phyloP scores from a whole-genome alignment of 2,113 vertebrate genomes.

The Acanthisitta chloris region DNA sequence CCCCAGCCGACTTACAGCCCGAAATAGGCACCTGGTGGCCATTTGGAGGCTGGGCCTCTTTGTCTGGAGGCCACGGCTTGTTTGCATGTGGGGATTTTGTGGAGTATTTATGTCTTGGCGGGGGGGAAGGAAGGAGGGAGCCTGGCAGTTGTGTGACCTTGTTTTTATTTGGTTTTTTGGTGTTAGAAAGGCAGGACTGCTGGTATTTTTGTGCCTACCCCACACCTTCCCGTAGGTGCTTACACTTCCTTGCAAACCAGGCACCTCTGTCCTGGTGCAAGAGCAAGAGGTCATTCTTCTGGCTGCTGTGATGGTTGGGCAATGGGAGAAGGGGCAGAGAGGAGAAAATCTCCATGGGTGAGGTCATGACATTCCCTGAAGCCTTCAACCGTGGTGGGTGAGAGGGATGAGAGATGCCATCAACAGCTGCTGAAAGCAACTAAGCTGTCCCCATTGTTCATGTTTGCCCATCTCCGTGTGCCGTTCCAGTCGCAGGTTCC shows the following conservation, averaged over 20 bases:
- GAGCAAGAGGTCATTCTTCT: neutral
- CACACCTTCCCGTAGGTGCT: neutral
- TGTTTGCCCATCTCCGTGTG: neutral
- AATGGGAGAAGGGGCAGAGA: neutral
- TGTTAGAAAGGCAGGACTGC: neutral
- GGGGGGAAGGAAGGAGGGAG: neutral
- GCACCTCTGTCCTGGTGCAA: neutral
- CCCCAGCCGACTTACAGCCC: conserved; percentile 11
- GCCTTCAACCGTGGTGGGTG: rapidly evolving
- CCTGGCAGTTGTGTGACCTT: neutral
- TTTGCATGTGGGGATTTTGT: neutral
- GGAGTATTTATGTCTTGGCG: conserved; percentile 37
- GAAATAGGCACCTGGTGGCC: conserved; percentile 64
- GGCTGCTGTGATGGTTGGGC: rapidly evolving
- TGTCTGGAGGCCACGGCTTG: conserved; percentile 9
- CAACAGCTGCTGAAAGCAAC: neutral
- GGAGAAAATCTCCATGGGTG: neutral
- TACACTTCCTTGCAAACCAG: rapidly evolving
- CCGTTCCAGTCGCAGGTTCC: rapidly evolving
- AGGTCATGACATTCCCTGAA: rapidly evolving
- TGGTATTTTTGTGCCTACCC: neutral
- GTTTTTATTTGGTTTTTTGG: neutral
- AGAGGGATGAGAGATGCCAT: neutral
- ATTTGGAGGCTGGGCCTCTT: neutral
- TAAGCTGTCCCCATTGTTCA: rapidly evolving